These are phyloP conservation scores for Tragelaphus imberbis DNA, from an alignment of 2,113 vertebrate genomes.

Conservation along the genomic window DNA sequence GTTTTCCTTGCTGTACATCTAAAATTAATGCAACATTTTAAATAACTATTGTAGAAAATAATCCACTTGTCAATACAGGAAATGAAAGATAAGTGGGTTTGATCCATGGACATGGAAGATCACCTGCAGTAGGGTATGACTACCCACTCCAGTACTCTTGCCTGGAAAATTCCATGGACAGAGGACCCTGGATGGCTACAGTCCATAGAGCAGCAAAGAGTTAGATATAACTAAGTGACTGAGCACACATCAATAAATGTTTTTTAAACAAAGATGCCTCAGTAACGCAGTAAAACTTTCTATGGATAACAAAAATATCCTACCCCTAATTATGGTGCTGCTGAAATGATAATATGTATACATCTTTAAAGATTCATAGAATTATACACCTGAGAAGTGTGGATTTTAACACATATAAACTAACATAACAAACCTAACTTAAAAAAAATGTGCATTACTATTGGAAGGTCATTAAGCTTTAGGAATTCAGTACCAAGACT, in stretches of 20 bases:
- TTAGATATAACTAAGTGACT: neutral
- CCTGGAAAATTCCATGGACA: neutral
- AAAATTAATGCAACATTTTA: neutral
- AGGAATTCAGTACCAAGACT: neutral
- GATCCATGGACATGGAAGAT: neutral
- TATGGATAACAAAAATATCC: neutral
- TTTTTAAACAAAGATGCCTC: fast-evolving
- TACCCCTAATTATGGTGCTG: neutral
- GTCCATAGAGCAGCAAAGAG: neutral
- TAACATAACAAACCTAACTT: neutral
- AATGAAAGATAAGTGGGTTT: neutral
- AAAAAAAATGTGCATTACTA: neutral
- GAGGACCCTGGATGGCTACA: neutral
- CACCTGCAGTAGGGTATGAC: neutral
- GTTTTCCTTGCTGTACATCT: neutral
- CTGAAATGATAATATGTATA: neutral
- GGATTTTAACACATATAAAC: neutral
- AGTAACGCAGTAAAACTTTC: neutral
- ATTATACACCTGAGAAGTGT: too few species aligned
- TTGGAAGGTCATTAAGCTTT: neutral
- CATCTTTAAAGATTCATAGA: neutral
- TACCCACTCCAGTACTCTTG: neutral
- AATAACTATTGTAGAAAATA: neutral
- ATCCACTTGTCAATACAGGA: neutral
- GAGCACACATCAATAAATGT: neutral